phyloP scores from a whole-genome alignment of 2,113 vertebrate species.

The Sinocyclocheilus anshuiensis region DNA sequence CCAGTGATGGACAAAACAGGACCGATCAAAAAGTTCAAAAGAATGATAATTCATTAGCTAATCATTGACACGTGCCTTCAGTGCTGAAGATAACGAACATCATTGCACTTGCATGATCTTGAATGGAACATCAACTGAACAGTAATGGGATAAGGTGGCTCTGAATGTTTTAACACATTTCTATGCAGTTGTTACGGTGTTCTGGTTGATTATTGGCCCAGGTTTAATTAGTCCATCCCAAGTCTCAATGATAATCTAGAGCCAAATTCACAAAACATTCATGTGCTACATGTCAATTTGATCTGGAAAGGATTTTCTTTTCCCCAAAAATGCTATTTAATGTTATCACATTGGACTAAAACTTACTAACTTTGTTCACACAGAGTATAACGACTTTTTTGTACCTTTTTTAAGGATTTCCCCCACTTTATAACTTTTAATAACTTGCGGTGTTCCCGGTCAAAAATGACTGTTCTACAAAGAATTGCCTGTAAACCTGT shows the following conservation, averaged over 20 bases:
- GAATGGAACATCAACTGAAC: constrained; percentile 3
- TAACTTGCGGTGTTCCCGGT: too few relatives aligned
- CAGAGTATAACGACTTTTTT: background rate
- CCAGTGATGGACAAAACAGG: constrained; percentile 72
- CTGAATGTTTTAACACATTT: too few relatives aligned
- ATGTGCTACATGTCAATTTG: background rate
- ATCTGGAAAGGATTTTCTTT: background rate
- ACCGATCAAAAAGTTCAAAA: constrained; percentile 44
- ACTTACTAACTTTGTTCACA: background rate
- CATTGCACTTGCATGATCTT: constrained; percentile 28
- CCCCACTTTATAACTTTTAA: background rate
- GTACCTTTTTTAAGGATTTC: background rate
- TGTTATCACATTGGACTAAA: background rate
- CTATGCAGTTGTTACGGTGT: too few relatives aligned
- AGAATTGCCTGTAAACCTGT: background rate
- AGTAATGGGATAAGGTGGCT: constrained; percentile 15
- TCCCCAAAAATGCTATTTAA: background rate
- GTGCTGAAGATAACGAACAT: constrained; percentile 28
- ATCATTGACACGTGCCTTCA: constrained; percentile 16
- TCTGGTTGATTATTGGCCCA: too few relatives aligned
- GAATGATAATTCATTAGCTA: constrained; percentile 31
- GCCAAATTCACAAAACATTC: too few relatives aligned
- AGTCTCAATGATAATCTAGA: too few relatives aligned
- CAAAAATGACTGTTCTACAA: background rate
- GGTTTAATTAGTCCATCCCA: too few relatives aligned